Base-by-base conservation (phyloP, 1,140 invertebrate species). In the Micrasema minimum region DNA sequence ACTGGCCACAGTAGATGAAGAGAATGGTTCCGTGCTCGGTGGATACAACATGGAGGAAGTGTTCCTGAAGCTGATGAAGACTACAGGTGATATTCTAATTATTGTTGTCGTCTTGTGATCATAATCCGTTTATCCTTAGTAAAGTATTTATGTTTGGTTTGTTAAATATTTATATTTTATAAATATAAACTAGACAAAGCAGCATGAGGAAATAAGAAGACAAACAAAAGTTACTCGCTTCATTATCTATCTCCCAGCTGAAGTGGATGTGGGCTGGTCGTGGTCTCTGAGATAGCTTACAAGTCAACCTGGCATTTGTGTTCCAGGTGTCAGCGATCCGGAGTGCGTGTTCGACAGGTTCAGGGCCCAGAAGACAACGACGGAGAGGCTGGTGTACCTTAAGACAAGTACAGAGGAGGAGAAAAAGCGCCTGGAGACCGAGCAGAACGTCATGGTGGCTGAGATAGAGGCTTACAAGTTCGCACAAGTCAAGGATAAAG, bases 381-480 rank as follows among this genome's bases (percentile, higher is more conserved):
- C 89, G 46, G 84, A 88, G 26, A 86, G 90, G 41, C 79, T 93
- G 4, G 87, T 86, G 53, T 89, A 89, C 75, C 83, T 94, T 70
- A 88, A 91, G 69, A 84, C 85, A 14, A 88, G 85, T 2, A 89
- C 89, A 0, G 92, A 94, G 77, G 84, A 88, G 10, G 89, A 93
- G 76, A 94, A 94, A 77, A 85, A 88, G 45, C 78, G 81, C 23
- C 77, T 93, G 45, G 92, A 93, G 79, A 86, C 85, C 23, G 87
- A 85, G n/a, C 87, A 90, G 61, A 89, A 92, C 50, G 80, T 85
- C 1, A 80, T 93, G n/a, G 85, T 86, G 64, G 85, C 84, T 0
- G 89, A 93, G 79, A 83, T 94, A 22, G 92, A 94, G 75, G 87
- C 87, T 31, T 89, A 88, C 43, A 93, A 92, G 79, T 93, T 92